Conservation (phyloP, 2,797 vertebrate species). For the Acestrorhynchus altus region DNA sequence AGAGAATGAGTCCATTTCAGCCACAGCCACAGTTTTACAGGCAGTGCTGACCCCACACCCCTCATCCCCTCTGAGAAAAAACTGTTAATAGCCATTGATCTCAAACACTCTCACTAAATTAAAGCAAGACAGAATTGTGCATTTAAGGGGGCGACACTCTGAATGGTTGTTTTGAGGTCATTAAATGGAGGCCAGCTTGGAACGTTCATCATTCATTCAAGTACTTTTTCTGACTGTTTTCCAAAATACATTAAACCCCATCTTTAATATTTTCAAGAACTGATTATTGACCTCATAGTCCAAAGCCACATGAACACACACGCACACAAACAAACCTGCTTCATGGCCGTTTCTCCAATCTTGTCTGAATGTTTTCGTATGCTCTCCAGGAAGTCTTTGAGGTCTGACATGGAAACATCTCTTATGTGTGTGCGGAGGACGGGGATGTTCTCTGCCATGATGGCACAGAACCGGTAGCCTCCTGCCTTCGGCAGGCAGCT, state of each 20-base stretch:
- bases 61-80: too few relatives aligned
- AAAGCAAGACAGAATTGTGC: too few relatives aligned
- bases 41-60: too few relatives aligned
- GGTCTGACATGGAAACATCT: constrained; percentile 95
- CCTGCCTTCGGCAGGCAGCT: constrained; percentile 89
- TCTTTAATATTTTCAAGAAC: constrained; percentile 38
- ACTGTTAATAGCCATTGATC: too few relatives aligned
- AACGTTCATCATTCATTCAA: not conserved
- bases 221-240: not conserved
- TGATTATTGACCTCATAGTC: not conserved
- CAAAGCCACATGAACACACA: not conserved
- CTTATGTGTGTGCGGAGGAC: constrained; percentile 87
- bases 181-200: not conserved
- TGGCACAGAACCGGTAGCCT: constrained; percentile 93
- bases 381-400: constrained; percentile 97
- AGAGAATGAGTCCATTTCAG: too few relatives aligned
- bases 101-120: too few relatives aligned
- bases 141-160: not conserved
- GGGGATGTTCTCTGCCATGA: constrained; percentile 94
- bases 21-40: too few relatives aligned
- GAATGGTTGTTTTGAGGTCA: not conserved
- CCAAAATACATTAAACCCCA: not conserved
- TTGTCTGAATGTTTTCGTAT: constrained; percentile 97
- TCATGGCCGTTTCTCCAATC: constrained; percentile 95
- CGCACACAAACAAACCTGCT: constrained; percentile 82